Evolutionary conservation across 2,888 invertebrate genomes (phyloP).

Genomic region (Scrobipalpa atriplicella): DNA sequence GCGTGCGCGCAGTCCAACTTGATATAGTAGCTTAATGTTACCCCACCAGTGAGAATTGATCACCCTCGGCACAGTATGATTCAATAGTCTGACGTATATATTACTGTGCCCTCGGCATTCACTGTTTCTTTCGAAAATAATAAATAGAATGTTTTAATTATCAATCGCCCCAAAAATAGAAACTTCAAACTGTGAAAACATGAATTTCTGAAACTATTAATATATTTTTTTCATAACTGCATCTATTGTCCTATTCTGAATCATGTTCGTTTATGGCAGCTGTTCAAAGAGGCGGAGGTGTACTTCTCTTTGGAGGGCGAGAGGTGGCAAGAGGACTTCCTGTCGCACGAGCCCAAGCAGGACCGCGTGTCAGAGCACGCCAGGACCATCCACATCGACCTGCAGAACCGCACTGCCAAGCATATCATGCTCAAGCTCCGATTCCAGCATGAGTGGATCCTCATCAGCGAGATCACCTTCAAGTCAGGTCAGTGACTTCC

Average conservation of each 20-base stretch:
- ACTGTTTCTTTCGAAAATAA: too few species aligned
- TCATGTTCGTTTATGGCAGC: conserved; percentile 69
- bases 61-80: too few species aligned
- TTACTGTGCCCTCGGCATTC: too few species aligned
- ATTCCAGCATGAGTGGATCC: conserved; percentile 93
- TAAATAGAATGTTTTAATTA: too few species aligned
- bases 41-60: too few species aligned
- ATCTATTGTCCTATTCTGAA: neutral
- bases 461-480: conserved; percentile 94
- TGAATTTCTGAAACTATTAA: too few species aligned
- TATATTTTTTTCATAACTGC: too few species aligned
- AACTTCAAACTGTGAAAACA: too few species aligned
- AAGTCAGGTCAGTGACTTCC: conserved; percentile 83
- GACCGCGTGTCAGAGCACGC: conserved; percentile 82
- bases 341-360: conserved; percentile 84
- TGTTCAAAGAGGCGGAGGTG: conserved; percentile 89
- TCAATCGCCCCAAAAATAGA: too few species aligned
- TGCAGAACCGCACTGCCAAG: conserved; percentile 88
- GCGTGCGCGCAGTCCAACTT: too few species aligned
- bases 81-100: too few species aligned
- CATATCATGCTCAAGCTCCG: conserved; percentile 89
- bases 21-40: too few species aligned
- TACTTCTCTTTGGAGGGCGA: conserved; percentile 91
- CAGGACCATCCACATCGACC: conserved; percentile 86
- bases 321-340: conserved; percentile 86